These are phyloP conservation scores for Parauchenoglanis punctatus DNA, from an alignment of 2,797 vertebrate genomes.

Conservation along the genomic window DNA sequence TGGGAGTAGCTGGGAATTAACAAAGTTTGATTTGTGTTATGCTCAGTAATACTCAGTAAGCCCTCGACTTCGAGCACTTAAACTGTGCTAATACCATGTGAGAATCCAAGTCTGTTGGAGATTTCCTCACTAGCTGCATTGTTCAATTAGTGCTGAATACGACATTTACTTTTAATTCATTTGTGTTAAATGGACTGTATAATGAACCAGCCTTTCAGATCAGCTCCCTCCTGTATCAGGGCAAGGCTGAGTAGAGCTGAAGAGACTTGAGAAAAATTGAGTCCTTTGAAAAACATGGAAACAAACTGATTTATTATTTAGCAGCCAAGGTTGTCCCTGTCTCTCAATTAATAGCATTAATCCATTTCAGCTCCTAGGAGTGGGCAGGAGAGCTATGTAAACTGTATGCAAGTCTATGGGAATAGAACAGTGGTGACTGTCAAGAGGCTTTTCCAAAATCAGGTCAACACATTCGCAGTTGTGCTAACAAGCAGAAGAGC, in stretches of 20 bases:
- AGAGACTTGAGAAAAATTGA: background rate
- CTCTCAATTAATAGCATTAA: background rate
- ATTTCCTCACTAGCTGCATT: background rate
- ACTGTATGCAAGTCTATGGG: background rate
- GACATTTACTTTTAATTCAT: background rate
- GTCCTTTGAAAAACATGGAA: background rate
- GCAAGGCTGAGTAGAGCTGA: background rate
- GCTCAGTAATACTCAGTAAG: background rate
- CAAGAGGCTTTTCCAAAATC: background rate
- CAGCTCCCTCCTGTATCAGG: background rate
- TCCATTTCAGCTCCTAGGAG: background rate
- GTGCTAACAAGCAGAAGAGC: background rate
- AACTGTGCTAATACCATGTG: background rate
- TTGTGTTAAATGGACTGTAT: background rate
- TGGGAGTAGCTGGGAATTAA: background rate
- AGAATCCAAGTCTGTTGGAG: background rate
- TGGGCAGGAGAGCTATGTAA: no score
- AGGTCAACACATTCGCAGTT: background rate
- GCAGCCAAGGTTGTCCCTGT: background rate
- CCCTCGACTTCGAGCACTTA: background rate
- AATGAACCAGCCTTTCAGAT: slow-evolving; percentile 8
- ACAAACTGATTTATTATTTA: background rate
- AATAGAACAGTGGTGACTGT: no score
- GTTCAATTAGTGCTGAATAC: background rate
- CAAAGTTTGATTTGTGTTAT: background rate